Percentiles rank a stretch among this genome's conserved stretches.
These are phyloP conservation scores for Keiferia lycopersicella DNA, from an alignment of 2,888 invertebrate species.

Conservation along the genomic window DNA sequence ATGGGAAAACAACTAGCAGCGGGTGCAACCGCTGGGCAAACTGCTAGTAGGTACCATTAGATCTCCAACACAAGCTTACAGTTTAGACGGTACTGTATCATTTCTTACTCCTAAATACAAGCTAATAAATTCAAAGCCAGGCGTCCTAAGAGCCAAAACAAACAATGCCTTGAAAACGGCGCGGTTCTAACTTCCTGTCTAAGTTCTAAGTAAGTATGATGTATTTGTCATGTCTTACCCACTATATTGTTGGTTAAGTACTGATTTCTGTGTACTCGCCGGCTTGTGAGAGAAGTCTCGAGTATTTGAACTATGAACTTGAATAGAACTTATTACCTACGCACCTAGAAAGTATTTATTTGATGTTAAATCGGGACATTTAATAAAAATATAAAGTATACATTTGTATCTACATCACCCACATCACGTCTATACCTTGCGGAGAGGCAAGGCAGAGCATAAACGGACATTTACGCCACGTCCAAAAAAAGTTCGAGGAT, in stretches of 20 bases:
- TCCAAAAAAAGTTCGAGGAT: too few species aligned
- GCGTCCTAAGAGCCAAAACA: conserved; percentile 16
- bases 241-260: conserved; percentile 16
- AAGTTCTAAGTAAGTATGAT: conserved; percentile 16
- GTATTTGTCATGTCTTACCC: conserved; percentile 20
- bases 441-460: too few species aligned
- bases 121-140: conserved; percentile 21
- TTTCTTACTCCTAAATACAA: conserved; percentile 20
- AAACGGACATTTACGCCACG: too few species aligned
- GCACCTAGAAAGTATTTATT: not conserved
- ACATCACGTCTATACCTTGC: too few species aligned
- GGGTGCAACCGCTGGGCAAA: too few species aligned
- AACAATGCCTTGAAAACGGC: conserved; percentile 15
- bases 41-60: too few species aligned
- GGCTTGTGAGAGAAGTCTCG: not conserved
- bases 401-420: too few species aligned
- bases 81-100: not conserved
- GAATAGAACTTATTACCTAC: not conserved
- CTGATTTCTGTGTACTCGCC: not conserved
- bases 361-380: not conserved
- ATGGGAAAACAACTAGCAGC: too few species aligned
- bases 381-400: too few species aligned
- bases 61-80: not conserved
- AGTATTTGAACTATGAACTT: not conserved
- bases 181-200: conserved; percentile 15